A percentile compares a stretch with the other conserved stretches of the same genome.
These are phyloP conservation scores for Mythimna pallens DNA, from an alignment of 2,888 invertebrate species.

Conservation along the genomic window DNA sequence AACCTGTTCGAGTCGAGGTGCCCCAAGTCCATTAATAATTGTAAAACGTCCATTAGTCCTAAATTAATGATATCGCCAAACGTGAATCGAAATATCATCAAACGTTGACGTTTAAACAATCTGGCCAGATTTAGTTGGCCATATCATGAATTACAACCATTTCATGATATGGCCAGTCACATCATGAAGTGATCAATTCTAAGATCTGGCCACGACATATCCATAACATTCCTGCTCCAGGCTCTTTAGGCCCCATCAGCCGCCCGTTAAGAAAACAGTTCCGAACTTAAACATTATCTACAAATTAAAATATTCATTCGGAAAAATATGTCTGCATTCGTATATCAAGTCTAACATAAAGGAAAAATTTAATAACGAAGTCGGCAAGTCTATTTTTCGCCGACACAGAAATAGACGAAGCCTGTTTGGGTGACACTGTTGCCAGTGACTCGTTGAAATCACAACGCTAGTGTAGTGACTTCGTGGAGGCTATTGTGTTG, in stretches of 20 bases:
- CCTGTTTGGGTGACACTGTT: slow-evolving; percentile 6
- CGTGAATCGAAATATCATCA: too few relatives aligned
- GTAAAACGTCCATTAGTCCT: too few relatives aligned
- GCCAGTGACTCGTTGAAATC: slow-evolving; percentile 45
- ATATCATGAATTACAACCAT: too few relatives aligned
- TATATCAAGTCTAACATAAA: not conserved
- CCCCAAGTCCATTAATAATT: too few relatives aligned
- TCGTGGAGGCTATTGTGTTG: slow-evolving; percentile 62
- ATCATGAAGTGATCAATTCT: too few relatives aligned
- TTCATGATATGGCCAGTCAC: too few relatives aligned
- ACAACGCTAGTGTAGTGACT: slow-evolving; percentile 57
- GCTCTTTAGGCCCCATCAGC: not conserved
- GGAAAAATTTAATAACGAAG: slow-evolving; percentile 15
- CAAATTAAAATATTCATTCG: not conserved
- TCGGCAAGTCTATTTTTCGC: slow-evolving; percentile 2
- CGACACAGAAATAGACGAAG: slow-evolving; percentile 12
- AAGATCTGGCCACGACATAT: too few relatives aligned
- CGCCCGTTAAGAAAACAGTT: not conserved
- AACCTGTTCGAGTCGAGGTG: too few relatives aligned
- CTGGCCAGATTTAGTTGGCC: too few relatives aligned
- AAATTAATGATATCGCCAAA: too few relatives aligned
- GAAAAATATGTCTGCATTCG: not conserved
- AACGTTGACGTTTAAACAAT: too few relatives aligned
- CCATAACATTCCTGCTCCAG: too few relatives aligned
- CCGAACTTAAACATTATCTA: not conserved